Percentiles rank a stretch among this genome's conserved stretches.
Conservation (phyloP, 2,888 invertebrate species). For the Troides oblongomaculatus region DNA sequence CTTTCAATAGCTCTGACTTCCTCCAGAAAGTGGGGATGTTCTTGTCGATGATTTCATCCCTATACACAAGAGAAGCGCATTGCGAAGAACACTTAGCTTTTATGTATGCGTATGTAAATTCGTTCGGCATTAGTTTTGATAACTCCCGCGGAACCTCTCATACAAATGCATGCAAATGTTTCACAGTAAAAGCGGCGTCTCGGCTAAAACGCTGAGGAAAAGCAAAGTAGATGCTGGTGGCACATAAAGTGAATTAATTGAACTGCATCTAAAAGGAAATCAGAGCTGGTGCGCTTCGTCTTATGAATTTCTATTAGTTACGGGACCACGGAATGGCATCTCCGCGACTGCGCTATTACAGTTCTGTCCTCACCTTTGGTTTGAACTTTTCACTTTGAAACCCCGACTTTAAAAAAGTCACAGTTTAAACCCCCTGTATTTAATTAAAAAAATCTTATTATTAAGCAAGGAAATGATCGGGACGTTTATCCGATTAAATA, state of each 20-base stretch:
- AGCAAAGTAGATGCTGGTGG: conserved; percentile 32
- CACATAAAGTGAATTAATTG: conserved; percentile 36
- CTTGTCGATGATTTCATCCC: too few species aligned
- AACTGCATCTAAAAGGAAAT: conserved; percentile 42
- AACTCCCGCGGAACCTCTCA: conserved; percentile 22
- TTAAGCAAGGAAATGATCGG: too few species aligned
- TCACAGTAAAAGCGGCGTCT: conserved; percentile 31
- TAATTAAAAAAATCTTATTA: too few species aligned
- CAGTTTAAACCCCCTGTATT: too few species aligned
- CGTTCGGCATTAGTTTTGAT: conserved; percentile 14
- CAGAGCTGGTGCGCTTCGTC: conserved; percentile 38
- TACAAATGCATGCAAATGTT: conserved; percentile 36
- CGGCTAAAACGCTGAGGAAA: conserved; percentile 25
- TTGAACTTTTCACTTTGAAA: conserved; percentile 14
- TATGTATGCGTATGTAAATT: not conserved
- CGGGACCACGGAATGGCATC: conserved; percentile 27
- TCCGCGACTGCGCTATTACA: not conserved
- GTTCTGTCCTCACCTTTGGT: conserved; percentile 2
- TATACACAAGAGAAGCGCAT: not conserved
- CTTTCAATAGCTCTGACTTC: too few species aligned
- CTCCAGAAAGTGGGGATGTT: too few species aligned
- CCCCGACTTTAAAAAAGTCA: too few species aligned
- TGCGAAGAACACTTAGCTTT: not conserved
- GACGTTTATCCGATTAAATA: too few species aligned
- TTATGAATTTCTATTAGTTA: conserved; percentile 46